phyloP scores from a whole-genome alignment of 2,797 vertebrate genomes.

The Brachyrhaphis roseni region DNA sequence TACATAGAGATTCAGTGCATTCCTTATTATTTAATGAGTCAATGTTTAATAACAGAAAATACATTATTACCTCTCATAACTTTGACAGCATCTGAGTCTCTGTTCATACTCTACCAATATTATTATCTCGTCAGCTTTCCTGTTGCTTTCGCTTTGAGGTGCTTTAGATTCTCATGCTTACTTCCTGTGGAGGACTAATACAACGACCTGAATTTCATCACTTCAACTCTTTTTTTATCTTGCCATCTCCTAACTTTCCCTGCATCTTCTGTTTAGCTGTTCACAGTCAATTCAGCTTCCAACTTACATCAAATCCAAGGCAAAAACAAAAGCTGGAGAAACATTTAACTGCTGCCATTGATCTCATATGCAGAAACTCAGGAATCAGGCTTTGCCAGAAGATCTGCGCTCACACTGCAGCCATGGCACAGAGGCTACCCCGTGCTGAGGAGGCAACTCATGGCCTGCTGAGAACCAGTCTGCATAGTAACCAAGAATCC shows the following conservation, averaged over 20 bases:
- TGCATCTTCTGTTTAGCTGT: background rate
- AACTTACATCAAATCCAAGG: background rate
- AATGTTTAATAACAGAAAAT: background rate
- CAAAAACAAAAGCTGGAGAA: background rate
- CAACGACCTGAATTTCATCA: background rate
- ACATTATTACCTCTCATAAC: background rate
- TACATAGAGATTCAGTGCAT: background rate
- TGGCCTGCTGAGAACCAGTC: slow-evolving; percentile 7
- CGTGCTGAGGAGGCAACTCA: slow-evolving; percentile 12
- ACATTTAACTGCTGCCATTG: background rate
- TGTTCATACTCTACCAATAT: background rate
- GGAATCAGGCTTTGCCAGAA: slow-evolving; percentile 7
- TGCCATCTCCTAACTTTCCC: background rate
- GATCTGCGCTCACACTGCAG: slow-evolving; percentile 3
- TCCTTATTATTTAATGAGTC: background rate
- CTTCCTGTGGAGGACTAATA: background rate
- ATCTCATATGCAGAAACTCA: background rate
- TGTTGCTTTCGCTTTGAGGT: background rate
- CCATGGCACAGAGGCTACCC: slow-evolving; percentile 9
- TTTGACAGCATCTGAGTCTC: background rate
- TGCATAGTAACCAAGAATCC: background rate
- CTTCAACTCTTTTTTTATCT: background rate
- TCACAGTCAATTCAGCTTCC: background rate
- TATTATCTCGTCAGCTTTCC: background rate
- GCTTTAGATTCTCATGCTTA: background rate